A percentile compares a stretch with the other conserved stretches of the same genome.
Evolutionary conservation across 2,888 invertebrate genomes (phyloP).

Genomic region (Lagria hirta): DNA sequence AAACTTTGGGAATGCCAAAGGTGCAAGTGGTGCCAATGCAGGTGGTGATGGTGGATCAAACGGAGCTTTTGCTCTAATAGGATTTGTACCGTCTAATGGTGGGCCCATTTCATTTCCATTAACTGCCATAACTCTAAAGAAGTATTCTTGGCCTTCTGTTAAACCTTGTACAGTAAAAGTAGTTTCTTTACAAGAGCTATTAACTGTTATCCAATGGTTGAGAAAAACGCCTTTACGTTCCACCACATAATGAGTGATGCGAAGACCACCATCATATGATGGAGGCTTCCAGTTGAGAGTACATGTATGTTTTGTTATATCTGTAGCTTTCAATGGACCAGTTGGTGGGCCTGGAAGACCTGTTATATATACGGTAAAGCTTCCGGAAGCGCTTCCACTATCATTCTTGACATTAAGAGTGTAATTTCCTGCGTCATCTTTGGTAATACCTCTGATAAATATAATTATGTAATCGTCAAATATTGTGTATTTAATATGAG

Average conservation of each 20-base stretch:
- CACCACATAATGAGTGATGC: conserved; percentile 91
- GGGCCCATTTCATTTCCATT: conserved; percentile 96
- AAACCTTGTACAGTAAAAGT: conserved; percentile 90
- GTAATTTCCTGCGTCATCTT: conserved; percentile 89
- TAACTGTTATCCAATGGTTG: conserved; percentile 88
- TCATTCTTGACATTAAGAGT: conserved; percentile 86
- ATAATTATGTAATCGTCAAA: conserved; percentile 98
- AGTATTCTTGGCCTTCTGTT: conserved; percentile 94
- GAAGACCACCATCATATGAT: conserved; percentile 85
- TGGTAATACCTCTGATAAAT: conserved; percentile 88
- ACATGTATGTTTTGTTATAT: conserved; percentile 89
- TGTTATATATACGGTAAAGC: conserved; percentile 85
- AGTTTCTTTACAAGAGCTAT: conserved; percentile 80
- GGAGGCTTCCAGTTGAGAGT: conserved; percentile 94
- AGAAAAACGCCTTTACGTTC: conserved; percentile 89
- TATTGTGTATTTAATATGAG: conserved; percentile 83
- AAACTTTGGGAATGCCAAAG: conserved; percentile 88
- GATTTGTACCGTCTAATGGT: conserved; percentile 83
- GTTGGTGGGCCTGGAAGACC: conserved; percentile 94
- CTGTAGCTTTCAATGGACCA: conserved; percentile 86
- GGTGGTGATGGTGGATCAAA: conserved; percentile 92
- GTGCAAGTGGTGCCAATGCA: no score
- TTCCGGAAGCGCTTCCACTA: conserved; percentile 82
- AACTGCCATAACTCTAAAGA: conserved; percentile 95
- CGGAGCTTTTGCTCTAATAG: conserved; percentile 85